Percentiles rank a stretch among this genome's conserved stretches.
Conservation (phyloP, 2,797 vertebrate species). For the Acrossocheilus fasciatus region DNA sequence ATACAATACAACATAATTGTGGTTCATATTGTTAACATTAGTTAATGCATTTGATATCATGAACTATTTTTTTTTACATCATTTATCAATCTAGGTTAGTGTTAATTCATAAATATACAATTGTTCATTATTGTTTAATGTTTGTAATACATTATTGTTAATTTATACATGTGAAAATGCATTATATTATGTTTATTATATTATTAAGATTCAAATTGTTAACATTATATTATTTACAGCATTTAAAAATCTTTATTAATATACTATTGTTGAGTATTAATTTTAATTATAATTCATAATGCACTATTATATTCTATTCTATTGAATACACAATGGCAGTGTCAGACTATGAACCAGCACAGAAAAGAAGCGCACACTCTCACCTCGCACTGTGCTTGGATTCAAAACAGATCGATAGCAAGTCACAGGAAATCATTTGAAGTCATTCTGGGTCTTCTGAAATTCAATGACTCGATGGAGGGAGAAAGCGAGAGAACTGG, state of each 20-base stretch:
- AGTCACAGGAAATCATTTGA: conserved; percentile 55
- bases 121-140: background rate
- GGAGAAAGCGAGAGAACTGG: conserved; percentile 18
- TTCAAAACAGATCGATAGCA: conserved; percentile 44
- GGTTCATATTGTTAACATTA: conserved; percentile 6
- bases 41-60: background rate
- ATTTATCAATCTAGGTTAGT: background rate
- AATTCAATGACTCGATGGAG: conserved; percentile 57
- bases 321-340: background rate
- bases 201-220: background rate
- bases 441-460: conserved; percentile 53
- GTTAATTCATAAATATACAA: background rate
- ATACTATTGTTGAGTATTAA: no score
- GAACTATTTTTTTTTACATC: background rate
- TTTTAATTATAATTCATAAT: background rate
- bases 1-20: background rate
- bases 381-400: conserved; percentile 31
- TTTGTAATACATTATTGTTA: background rate
- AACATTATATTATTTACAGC: background rate
- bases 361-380: conserved; percentile 8
- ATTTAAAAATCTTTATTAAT: background rate
- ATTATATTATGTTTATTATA: background rate
- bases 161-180: background rate
- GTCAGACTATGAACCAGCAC: background rate
- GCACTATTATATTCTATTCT: background rate